phyloP scores from a whole-genome alignment of 2,113 vertebrate genomes.

The Raja brachyura region DNA sequence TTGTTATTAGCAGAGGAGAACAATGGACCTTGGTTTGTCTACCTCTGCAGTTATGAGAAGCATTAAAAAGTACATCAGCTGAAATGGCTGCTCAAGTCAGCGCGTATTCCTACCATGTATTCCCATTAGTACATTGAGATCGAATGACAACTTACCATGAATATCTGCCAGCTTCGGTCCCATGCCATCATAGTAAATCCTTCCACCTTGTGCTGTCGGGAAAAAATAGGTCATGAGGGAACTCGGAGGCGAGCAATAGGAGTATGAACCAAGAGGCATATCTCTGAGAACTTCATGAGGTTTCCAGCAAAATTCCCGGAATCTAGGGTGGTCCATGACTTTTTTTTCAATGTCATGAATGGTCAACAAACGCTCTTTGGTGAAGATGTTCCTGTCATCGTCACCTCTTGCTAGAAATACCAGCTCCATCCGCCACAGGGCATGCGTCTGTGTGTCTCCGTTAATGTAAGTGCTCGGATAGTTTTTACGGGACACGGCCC shows the following conservation, averaged over 20 bases:
- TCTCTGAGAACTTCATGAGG: constrained; percentile 83
- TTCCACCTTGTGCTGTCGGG: constrained; percentile 84
- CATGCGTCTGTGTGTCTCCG: constrained; percentile 80
- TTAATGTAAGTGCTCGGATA: constrained; percentile 57
- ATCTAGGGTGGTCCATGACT: constrained; percentile 88
- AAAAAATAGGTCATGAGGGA: constrained; percentile 94
- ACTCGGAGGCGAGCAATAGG: constrained; percentile 79
- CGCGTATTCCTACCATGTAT: constrained; percentile 44
- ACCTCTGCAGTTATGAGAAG: background rate
- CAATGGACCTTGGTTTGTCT: background rate
- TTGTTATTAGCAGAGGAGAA: background rate
- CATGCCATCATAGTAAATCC: constrained; percentile 94
- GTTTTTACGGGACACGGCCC: constrained; percentile 53
- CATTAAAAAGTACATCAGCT: background rate
- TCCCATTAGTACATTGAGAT: background rate
- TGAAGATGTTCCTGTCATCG: constrained; percentile 84
- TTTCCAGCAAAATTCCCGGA: constrained; percentile 95
- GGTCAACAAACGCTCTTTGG: constrained; percentile 79
- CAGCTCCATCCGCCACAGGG: constrained; percentile 90
- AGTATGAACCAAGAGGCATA: constrained; percentile 82
- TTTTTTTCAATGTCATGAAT: constrained; percentile 83
- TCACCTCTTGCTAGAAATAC: constrained; percentile 86
- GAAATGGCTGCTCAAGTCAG: constrained; percentile 43
- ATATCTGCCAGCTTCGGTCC: constrained; percentile 92
- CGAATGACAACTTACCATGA: constrained; percentile 60